Base-by-base conservation (phyloP, 2,113 vertebrate species). In the Poecilia latipinna region DNA sequence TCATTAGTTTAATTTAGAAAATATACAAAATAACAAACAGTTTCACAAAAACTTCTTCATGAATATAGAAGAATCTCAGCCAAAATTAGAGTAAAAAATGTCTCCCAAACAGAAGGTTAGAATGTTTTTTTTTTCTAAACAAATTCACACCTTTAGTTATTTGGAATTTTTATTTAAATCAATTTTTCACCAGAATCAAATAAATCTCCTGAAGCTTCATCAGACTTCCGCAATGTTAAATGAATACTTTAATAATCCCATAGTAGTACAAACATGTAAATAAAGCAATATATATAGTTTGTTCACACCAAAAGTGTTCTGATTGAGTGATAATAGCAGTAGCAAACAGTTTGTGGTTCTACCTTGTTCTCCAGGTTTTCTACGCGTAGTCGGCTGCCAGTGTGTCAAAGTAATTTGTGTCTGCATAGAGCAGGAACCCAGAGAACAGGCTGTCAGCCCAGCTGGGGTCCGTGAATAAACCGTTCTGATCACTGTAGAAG, bases 391-490 rank as follows among this genome's bases (percentile, higher is more conserved):
- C 97, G 54, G 97, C 96, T 2, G 96, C 95, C 76, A 98, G 92
- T 67, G 94, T 82, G n/a, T 98, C 97, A 39, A 99, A 93, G 82
- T 99, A 99, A 91, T 96, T 95, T 22, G 96, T 95, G 86, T 99
- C 98, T 19, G 97, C 96, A 0, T 98, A 99, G 11, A 99, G 92
- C 15, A 99, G 95, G 87, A 99, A 99, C 37, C 98, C 98, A 1
- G 98, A 99, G 91, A 99, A 99, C 72, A 99, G 93, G 81, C 97
- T 99, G 90, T 99, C 98, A 19, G 97, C 94, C 97, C 97, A 98
- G 0, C 96, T 95, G 0, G 97, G 95, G 82, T 99, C 98, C 3
- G 97, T 94, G 91, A 99, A 99, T 78, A 99, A 94, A 60, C 98
- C 98, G 0, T 99, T 99, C 86, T 99, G 98, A 87, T 99, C 98